A percentile compares a stretch with the other conserved stretches of the same genome.
Evolutionary conservation across 2,888 invertebrate genomes (phyloP).

Genomic region (Unio pictorum): DNA sequence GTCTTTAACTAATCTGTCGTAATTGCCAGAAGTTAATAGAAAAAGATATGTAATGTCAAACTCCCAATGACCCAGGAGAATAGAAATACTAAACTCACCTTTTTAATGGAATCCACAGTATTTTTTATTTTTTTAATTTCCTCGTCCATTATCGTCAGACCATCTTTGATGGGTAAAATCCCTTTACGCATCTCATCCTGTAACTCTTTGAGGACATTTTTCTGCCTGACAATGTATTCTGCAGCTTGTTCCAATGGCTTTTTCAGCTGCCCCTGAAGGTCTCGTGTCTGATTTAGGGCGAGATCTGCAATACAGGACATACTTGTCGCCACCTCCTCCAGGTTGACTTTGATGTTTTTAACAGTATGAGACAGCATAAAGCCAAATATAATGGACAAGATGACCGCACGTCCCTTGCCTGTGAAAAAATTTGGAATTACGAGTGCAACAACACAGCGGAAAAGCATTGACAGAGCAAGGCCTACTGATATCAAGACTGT

Average conservation of each 20-base stretch:
- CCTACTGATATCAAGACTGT: slow-evolving; percentile 29
- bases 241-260: slow-evolving; percentile 23
- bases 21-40: no score
- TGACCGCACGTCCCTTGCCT: slow-evolving; percentile 32
- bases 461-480: slow-evolving; percentile 28
- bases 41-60: no score
- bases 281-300: slow-evolving; percentile 34
- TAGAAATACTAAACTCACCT: no score
- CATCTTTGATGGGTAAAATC: slow-evolving; percentile 7
- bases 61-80: no score
- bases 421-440: slow-evolving; percentile 40
- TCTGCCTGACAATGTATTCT: slow-evolving; percentile 10
- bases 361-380: slow-evolving; percentile 32
- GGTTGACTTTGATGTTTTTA: slow-evolving; percentile 39
- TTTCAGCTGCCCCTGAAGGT: slow-evolving; percentile 25
- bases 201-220: slow-evolving; percentile 5
- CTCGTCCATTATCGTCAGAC: slow-evolving; percentile 8
- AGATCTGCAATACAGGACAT: slow-evolving; percentile 42
- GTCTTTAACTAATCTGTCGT: no score
- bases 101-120: no score
- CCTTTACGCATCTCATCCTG: slow-evolving; percentile 10
- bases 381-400: slow-evolving; percentile 41
- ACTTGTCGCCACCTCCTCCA: slow-evolving; percentile 32
- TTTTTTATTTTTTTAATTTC: background rate
- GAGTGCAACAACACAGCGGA: slow-evolving; percentile 34